Evolutionary conservation across 2,888 invertebrate species (phyloP).

Genomic region (Halictus ligatus): DNA sequence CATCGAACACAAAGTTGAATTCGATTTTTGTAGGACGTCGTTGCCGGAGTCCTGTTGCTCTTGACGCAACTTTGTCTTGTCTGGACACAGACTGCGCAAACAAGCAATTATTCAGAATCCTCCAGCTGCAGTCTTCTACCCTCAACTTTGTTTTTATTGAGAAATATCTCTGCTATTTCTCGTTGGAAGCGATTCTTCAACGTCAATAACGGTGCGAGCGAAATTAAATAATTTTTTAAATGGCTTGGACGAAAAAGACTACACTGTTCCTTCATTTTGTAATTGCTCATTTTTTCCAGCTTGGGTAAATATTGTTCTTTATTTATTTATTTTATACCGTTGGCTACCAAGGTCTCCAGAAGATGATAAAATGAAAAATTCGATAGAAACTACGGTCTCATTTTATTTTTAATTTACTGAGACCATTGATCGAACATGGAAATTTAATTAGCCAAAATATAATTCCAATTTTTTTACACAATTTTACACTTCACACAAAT

Average conservation of each 20-base stretch:
- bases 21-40: slow-evolving; percentile 32
- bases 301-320: too few relatives aligned
- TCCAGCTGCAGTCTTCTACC: background rate
- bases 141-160: background rate
- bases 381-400: too few relatives aligned
- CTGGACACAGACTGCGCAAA: background rate
- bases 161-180: background rate
- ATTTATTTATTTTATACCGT: too few relatives aligned
- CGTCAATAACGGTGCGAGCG: background rate
- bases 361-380: too few relatives aligned
- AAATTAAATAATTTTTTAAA: background rate
- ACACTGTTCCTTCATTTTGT: background rate
- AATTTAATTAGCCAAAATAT: too few relatives aligned
- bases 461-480: too few relatives aligned
- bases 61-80: slow-evolving; percentile 19
- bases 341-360: too few relatives aligned
- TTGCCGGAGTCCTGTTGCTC: background rate
- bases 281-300: background rate
- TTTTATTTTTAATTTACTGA: too few relatives aligned
- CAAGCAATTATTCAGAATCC: background rate
- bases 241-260: background rate
- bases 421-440: too few relatives aligned
- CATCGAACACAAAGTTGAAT: slow-evolving; percentile 32
- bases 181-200: background rate
- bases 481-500: too few relatives aligned